Evolutionary conservation across 2,113 vertebrate genomes (phyloP).

Genomic region (Dermatemys mawii): DNA sequence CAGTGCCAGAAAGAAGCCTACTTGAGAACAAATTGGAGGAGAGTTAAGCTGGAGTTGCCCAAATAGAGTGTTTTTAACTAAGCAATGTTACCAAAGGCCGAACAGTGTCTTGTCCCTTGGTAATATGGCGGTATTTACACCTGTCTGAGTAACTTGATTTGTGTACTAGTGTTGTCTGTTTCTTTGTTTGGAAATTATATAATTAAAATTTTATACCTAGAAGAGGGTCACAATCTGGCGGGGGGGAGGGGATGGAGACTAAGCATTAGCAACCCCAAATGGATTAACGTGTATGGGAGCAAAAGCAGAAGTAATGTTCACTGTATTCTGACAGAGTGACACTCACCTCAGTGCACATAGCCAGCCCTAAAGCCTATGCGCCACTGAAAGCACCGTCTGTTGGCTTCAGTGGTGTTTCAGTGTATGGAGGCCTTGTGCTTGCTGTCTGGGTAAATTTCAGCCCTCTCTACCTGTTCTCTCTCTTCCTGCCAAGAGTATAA

Average conservation of each 20-base stretch:
- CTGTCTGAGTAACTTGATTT: neutral
- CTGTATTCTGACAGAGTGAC: neutral
- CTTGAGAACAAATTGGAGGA: constrained; percentile 47
- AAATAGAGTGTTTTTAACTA: constrained; percentile 33
- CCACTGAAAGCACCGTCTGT: neutral
- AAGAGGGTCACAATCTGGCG: neutral
- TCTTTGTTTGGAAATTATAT: neutral
- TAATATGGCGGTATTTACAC: neutral
- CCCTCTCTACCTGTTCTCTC: neutral
- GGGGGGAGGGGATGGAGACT: too few relatives aligned
- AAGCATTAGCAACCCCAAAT: neutral
- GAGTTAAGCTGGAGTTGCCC: constrained; percentile 63
- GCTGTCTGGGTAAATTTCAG: neutral
- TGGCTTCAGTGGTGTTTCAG: neutral
- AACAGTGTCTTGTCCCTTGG: constrained; percentile 43
- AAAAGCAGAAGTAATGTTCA: neutral
- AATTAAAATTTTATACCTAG: neutral
- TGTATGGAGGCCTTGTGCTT: neutral
- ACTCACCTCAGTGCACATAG: neutral
- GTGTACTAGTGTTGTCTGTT: neutral
- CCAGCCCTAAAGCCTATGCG: neutral
- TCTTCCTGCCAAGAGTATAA: neutral
- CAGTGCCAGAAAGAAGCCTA: neutral
- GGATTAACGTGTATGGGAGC: neutral
- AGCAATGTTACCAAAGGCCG: constrained; percentile 46